Conservation (phyloP, 2,113 vertebrate genomes). For the Varanus salvator region DNA sequence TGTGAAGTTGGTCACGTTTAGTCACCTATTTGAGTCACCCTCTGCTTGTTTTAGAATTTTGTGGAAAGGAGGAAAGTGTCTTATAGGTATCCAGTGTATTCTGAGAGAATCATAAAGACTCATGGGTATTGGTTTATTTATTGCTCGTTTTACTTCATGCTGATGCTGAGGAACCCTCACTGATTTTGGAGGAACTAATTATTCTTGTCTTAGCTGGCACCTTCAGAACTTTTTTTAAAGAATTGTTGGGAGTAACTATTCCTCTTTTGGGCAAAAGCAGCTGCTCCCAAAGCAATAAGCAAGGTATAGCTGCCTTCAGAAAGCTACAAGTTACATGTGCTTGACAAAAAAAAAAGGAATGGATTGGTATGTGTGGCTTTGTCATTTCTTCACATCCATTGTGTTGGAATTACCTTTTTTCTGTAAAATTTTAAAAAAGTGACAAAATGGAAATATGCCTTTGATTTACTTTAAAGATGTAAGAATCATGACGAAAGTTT, state of each 20-base stretch:
- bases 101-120: background rate
- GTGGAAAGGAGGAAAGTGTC: background rate
- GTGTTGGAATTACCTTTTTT: background rate
- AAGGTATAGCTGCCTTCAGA: background rate
- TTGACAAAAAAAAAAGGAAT: background rate
- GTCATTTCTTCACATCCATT: background rate
- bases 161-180: background rate
- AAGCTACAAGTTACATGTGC: background rate
- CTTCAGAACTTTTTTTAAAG: background rate
- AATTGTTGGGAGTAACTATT: background rate
- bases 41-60: background rate
- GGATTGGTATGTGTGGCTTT: background rate
- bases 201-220: background rate
- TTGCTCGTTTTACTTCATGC: background rate
- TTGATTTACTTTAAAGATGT: background rate
- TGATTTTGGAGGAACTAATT: too few relatives aligned
- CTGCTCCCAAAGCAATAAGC: background rate
- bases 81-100: background rate
- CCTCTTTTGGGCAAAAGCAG: background rate
- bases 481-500: background rate
- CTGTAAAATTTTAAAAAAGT: background rate
- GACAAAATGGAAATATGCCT: background rate
- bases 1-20: background rate
- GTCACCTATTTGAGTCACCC: background rate
- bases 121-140: background rate